phyloP scores from a whole-genome alignment of 2,888 invertebrate genomes.

The Asteroscopus sphinx region DNA sequence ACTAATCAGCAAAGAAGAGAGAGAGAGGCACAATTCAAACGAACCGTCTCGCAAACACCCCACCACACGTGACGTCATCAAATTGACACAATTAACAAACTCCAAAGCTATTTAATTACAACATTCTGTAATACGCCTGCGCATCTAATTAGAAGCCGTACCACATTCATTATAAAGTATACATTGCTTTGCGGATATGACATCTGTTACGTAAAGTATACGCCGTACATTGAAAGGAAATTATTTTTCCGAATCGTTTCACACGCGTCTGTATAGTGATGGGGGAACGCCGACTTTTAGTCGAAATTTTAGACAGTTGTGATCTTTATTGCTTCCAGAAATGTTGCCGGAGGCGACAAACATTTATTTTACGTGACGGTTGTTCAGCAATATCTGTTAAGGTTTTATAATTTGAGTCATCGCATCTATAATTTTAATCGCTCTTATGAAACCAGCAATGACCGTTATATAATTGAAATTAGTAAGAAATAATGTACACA shows the following conservation, averaged over 20 bases:
- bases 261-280: conserved; percentile 56
- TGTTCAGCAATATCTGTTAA: too few relatives aligned
- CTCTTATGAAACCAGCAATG: too few relatives aligned
- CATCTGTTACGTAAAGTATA: conserved; percentile 52
- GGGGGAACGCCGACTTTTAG: conserved; percentile 20
- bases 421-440: too few relatives aligned
- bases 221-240: conserved; percentile 64
- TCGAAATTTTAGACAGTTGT: neutral
- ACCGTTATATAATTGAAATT: too few relatives aligned
- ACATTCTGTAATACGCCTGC: conserved; percentile 26
- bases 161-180: conserved; percentile 45
- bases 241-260: conserved; percentile 68
- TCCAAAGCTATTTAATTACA: conserved; percentile 56
- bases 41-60: conserved; percentile 38
- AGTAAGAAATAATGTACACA: too few relatives aligned
- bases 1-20: conserved; percentile 42
- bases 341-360: too few relatives aligned
- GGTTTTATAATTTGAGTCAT: too few relatives aligned
- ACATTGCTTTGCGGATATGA: conserved; percentile 49
- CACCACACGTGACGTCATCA: conserved; percentile 53
- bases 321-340: too few relatives aligned
- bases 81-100: conserved; percentile 59
- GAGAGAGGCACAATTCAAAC: conserved; percentile 33
- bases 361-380: too few relatives aligned
- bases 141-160: conserved; percentile 42